Conservation (phyloP, 2,888 invertebrate genomes). For the Athalia cordata region DNA sequence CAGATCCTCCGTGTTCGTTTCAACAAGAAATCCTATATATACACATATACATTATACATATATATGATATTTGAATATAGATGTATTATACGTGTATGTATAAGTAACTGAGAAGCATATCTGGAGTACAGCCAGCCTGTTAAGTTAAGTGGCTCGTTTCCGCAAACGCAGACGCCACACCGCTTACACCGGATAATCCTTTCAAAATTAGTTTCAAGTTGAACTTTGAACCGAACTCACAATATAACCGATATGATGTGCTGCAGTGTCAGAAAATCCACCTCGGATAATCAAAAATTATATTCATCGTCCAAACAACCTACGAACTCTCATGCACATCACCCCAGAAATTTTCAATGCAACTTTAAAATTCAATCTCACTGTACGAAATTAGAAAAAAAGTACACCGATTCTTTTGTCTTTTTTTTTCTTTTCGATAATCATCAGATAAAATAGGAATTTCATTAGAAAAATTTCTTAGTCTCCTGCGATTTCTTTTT, state of each 20-base stretch:
- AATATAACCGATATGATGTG: neutral
- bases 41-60: neutral
- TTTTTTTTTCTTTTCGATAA: too few species aligned
- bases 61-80: neutral
- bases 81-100: neutral
- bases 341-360: too few species aligned
- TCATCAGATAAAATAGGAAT: too few species aligned
- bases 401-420: too few species aligned
- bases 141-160: conserved; percentile 67
- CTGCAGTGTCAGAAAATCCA: neutral
- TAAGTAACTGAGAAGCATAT: conserved; percentile 1
- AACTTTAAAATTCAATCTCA: too few species aligned
- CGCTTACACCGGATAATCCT: neutral
- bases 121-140: conserved; percentile 66
- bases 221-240: neutral
- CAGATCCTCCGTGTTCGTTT: neutral
- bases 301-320: too few species aligned
- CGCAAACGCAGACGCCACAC: conserved; percentile 47
- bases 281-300: too few species aligned
- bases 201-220: neutral
- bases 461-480: too few species aligned
- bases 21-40: neutral
- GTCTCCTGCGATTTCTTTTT: too few species aligned
- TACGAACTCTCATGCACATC: too few species aligned
- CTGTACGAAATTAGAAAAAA: too few species aligned